Percentiles rank a stretch among this genome's conserved stretches.
These are phyloP conservation scores for Scaptomyza tumidula DNA, from an alignment of 2,888 invertebrate species.

Conservation along the genomic window DNA sequence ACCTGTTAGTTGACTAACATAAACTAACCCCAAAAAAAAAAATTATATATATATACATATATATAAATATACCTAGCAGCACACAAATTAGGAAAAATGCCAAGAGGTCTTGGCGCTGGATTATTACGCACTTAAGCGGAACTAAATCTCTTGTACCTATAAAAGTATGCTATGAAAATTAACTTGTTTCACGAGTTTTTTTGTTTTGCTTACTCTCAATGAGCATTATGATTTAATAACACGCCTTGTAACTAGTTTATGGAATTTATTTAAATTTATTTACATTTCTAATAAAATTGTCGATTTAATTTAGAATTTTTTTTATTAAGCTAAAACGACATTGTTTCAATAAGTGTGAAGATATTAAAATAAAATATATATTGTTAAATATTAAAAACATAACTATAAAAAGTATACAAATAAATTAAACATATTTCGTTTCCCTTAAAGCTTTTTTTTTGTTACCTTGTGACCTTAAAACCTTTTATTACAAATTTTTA, in stretches of 20 bases:
- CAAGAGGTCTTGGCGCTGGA: slow-evolving; percentile 45
- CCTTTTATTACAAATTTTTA: no score
- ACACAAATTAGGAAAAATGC: slow-evolving; percentile 60
- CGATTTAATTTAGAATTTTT: neutral
- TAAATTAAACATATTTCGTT: no score
- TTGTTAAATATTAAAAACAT: no score
- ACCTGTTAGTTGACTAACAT: slow-evolving; percentile 9
- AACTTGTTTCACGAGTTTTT: slow-evolving; percentile 10
- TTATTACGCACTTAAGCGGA: slow-evolving; percentile 64
- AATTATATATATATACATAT: neutral
- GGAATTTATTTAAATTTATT: neutral
- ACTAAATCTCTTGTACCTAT: slow-evolving; percentile 60
- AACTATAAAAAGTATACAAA: no score
- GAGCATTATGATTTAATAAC: neutral
- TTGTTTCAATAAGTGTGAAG: no score
- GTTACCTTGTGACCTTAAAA: no score
- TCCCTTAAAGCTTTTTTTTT: no score
- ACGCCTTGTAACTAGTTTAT: neutral
- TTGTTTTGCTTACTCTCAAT: neutral
- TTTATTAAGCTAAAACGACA: no score
- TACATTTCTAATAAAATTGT: neutral
- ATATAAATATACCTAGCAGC: slow-evolving; percentile 9
- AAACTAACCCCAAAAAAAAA: neutral
- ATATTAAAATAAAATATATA: no score
- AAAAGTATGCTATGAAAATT: slow-evolving; percentile 29